Conservation (phyloP, 2,113 vertebrate species). For the Symphodus melops region DNA sequence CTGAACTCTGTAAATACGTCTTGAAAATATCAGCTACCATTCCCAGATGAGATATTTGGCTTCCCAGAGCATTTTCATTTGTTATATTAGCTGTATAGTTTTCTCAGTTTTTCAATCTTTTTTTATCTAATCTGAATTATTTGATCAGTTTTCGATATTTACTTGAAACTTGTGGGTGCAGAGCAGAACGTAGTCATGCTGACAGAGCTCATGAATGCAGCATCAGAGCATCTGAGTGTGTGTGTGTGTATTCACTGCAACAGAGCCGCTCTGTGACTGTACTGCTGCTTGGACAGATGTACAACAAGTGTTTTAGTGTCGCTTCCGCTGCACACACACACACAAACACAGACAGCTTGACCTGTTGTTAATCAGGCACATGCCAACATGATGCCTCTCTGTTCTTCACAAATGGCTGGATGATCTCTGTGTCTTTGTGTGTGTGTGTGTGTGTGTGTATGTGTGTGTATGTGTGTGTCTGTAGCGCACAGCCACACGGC, state of each 20-base stretch:
- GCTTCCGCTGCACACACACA: slow-evolving; percentile 53
- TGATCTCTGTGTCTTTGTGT: slow-evolving; percentile 59
- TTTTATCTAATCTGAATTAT: too few relatives aligned
- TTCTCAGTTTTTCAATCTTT: too few relatives aligned
- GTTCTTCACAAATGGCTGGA: slow-evolving; percentile 75
- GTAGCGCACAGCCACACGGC: slow-evolving; percentile 77
- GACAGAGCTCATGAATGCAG: too few relatives aligned
- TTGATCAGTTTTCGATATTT: too few relatives aligned
- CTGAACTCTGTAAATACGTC: too few relatives aligned
- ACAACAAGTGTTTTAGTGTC: slow-evolving; percentile 72
- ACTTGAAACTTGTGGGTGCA: too few relatives aligned
- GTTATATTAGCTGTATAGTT: too few relatives aligned
- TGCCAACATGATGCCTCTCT: slow-evolving; percentile 83
- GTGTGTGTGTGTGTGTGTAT: slow-evolving; percentile 13
- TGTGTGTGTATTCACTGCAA: slow-evolving; percentile 50
- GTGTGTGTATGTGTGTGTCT: slow-evolving; percentile 20
- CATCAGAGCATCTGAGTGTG: slow-evolving; percentile 13
- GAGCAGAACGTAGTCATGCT: background rate
- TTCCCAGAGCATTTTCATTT: too few relatives aligned
- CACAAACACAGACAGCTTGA: slow-evolving; percentile 85
- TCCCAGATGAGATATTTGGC: too few relatives aligned
- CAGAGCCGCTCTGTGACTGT: slow-evolving; percentile 43
- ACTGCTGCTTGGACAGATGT: slow-evolving; percentile 68
- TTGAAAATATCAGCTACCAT: too few relatives aligned
- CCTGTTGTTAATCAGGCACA: slow-evolving; percentile 82